Evolutionary conservation across 1,140 invertebrate species (phyloP).

Genomic region (Agrilus planipennis): DNA sequence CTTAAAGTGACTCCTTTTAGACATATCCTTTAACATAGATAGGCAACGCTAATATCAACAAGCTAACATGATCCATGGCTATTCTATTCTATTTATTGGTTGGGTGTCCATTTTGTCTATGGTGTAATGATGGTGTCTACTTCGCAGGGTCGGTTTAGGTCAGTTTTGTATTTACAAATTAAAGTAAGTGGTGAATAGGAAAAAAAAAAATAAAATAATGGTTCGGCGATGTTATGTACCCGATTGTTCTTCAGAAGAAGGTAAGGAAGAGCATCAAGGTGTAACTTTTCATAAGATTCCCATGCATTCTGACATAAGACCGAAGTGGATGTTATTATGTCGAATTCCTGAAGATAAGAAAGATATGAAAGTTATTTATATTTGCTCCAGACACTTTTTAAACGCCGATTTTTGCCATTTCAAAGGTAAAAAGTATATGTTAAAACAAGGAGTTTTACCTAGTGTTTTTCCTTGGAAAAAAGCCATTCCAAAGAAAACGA

Average conservation of each 20-base stretch:
- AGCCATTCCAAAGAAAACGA: conserved; percentile 14
- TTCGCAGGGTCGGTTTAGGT: no score
- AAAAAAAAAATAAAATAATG: no score
- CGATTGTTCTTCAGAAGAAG: conserved; percentile 28
- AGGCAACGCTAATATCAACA: no score
- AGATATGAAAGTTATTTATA: conserved; percentile 42
- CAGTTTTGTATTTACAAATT: no score
- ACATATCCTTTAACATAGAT: no score
- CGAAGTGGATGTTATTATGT: conserved; percentile 31
- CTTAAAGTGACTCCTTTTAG: no score
- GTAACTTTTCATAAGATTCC: conserved; percentile 34
- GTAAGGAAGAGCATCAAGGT: conserved; percentile 25
- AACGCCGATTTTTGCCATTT: conserved; percentile 48
- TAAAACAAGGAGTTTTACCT: conserved; percentile 41
- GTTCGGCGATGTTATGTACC: conserved; percentile 30
- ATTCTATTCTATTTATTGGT: no score
- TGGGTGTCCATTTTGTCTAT: no score
- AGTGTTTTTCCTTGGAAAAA: conserved; percentile 37
- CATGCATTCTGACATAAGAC: conserved; percentile 25
- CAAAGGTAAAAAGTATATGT: conserved; percentile 43
- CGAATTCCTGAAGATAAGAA: conserved; percentile 34
- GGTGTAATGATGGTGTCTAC: no score
- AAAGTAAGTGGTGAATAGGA: no score
- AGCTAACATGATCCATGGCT: no score
- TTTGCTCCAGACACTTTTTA: conserved; percentile 51